Conservation (phyloP, 2,113 vertebrate genomes). For the Callopanchax toddi region DNA sequence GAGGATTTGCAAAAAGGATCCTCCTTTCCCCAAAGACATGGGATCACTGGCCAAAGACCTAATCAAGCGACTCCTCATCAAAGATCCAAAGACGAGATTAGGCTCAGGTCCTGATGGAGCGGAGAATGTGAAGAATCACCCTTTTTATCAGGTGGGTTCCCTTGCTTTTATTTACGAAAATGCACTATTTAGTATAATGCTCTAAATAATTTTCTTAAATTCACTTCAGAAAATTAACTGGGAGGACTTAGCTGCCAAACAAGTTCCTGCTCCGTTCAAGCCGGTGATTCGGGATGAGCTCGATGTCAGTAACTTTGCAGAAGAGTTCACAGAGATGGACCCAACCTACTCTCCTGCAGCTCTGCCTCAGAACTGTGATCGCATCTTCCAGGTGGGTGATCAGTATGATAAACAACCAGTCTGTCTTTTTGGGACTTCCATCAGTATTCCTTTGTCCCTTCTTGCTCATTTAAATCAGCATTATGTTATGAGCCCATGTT, state of each 20-base stretch:
- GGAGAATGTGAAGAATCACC: slow-evolving; percentile 92
- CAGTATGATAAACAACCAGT: neutral
- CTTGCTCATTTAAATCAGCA: slow-evolving; percentile 20
- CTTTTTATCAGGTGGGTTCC: slow-evolving; percentile 90
- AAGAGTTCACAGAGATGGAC: slow-evolving; percentile 99
- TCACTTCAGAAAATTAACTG: slow-evolving; percentile 90
- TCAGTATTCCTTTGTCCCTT: slow-evolving; percentile 23
- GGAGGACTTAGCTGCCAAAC: slow-evolving; percentile 95
- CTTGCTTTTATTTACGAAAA: neutral
- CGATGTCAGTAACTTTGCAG: slow-evolving; percentile 97
- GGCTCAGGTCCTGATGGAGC: slow-evolving; percentile 89
- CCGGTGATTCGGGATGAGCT: slow-evolving; percentile 94
- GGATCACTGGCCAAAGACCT: slow-evolving; percentile 90
- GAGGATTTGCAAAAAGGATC: slow-evolving; percentile 96
- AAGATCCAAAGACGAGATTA: slow-evolving; percentile 94
- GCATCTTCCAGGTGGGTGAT: slow-evolving; percentile 91
- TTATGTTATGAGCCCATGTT: slow-evolving; percentile 15
- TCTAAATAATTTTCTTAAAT: neutral
- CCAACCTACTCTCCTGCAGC: slow-evolving; percentile 97
- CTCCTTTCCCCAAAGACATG: slow-evolving; percentile 94
- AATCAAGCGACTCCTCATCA: slow-evolving; percentile 90
- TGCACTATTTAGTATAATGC: slow-evolving; percentile 7
- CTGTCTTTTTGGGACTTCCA: slow-evolving; percentile 15
- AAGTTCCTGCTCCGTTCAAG: slow-evolving; percentile 92
- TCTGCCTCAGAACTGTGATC: slow-evolving; percentile 92